These are phyloP conservation scores for Abrostola triplasia DNA, from an alignment of 2,888 invertebrate species.

Conservation along the genomic window DNA sequence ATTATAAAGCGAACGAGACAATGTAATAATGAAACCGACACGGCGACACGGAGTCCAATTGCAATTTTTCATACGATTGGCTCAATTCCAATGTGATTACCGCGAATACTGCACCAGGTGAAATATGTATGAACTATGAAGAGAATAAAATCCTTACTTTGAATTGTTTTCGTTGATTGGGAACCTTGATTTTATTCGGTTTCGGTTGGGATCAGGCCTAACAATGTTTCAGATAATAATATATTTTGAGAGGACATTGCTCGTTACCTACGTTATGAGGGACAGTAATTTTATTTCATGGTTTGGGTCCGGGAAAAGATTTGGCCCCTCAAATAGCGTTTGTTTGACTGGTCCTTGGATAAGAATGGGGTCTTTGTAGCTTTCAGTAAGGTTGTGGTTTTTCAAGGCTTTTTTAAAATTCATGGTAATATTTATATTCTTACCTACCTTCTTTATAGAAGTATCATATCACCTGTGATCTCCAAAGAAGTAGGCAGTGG, in stretches of 20 bases:
- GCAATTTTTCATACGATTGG: slow-evolving; percentile 49
- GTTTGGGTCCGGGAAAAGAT: slow-evolving; percentile 1
- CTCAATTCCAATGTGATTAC: slow-evolving; percentile 51
- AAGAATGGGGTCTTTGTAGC: not conserved
- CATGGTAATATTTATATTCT: no score
- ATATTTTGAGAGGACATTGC: slow-evolving; percentile 38
- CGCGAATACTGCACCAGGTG: slow-evolving; percentile 50
- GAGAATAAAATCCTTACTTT: slow-evolving; percentile 59
- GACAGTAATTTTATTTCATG: slow-evolving; percentile 38
- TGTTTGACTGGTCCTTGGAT: slow-evolving; percentile 1
- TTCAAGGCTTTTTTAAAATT: no score
- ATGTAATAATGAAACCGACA: slow-evolving; percentile 43
- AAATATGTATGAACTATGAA: slow-evolving; percentile 71
- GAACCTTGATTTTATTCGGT: slow-evolving; percentile 45
- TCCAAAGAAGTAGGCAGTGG: no score
- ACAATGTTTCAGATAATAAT: slow-evolving; percentile 34
- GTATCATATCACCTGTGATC: no score
- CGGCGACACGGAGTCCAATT: slow-evolving; percentile 32
- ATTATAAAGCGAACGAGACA: slow-evolving; percentile 29
- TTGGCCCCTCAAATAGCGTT: slow-evolving; percentile 11
- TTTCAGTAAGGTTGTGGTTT: no score
- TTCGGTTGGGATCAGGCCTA: slow-evolving; percentile 40
- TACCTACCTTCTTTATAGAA: no score
- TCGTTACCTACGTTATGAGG: slow-evolving; percentile 35
- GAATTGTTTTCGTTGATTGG: slow-evolving; percentile 67